Evolutionary conservation across 2,797 vertebrate genomes (phyloP), one percentile per base, ranked within the genome.

Genomic region (Serranus cabrilla): DNA sequence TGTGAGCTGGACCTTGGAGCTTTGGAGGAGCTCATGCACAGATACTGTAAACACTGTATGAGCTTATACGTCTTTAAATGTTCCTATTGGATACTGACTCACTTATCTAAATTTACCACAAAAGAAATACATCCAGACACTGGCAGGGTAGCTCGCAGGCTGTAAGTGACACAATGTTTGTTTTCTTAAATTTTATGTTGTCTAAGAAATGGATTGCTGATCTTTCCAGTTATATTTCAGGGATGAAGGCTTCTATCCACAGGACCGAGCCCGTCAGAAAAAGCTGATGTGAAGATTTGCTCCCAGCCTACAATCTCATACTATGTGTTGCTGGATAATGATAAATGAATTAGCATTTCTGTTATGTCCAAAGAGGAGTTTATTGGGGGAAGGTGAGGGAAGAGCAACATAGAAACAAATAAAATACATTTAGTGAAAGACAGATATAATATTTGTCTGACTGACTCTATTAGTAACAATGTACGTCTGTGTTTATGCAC

Each of bases 1-100:
- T 74, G 56, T 60, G 16, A 77, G 80, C 75, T 23, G 51, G 69
- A 79, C 56, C 60, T 62, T 21, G 5, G 67, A 74, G 54, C 60
- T 81, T 74, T 62, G 31, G 49, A 67, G 46, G 51, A 65, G 59
- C 72, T 83, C 42, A 31, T 66, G 66, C 56, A 64, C 20, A 57
- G 62, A 73, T 51, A 61, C n/a, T 61, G 52, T 61, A 57, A 17
- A 31, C 65, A 70, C 40, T 52, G 49, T 60, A 18, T 16, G 7
- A 17, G 52, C 25, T 31, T 39, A n/a, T n/a, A 20, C 13, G 10
- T 43, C 37, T 46, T 73, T 27, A 65, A 43, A 69, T 21, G 20
- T 18, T 50, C 11, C 12, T 14, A 40, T 5, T 70, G 17, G 40
- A 69, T 67, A 61, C 31, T 56, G 13, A 73, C 43, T 60, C 14